Evolutionary conservation across 2,888 invertebrate genomes (phyloP), one percentile per base, ranked within the genome.

Genomic region (Leucophenga maculata): DNA sequence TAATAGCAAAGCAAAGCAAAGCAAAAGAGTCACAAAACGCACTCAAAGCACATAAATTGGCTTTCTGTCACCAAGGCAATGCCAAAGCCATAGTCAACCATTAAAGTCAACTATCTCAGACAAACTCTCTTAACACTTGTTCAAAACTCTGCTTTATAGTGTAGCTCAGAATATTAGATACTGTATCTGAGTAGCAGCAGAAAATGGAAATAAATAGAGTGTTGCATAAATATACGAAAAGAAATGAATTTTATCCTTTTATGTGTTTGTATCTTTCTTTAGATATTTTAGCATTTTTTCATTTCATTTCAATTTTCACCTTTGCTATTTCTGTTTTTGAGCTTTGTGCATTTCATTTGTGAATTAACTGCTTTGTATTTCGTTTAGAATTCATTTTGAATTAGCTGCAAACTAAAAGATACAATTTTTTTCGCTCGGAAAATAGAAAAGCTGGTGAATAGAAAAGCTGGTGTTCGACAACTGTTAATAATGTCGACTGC

Each of bases 401-500:
- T 59, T 59, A 59, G 59, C 59, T 31, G 14, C 6, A 59, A 32
- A 59, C 20, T 22, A 22, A 14, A 55, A 20, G 26, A 55, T 55
- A 22, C 55, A 14, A n/a, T n/a, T 22, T 6, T 20, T 55, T 50
- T 18, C 16, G 2, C 55, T 18, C 8, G 11, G 8, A 39, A 39
- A 39, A 11, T 39, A 39, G 39, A 11, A 39, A 39, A 26, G 26
- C 2, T 54, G n/a, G 18, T 18, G 11, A 54, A 18, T 54, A n/a
- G n/a, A n/a, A n/a, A n/a, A n/a, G n/a, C n/a, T 54, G 3, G 54
- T 20, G 75, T 79, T 82, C 70, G 76, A 75, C 77, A 77, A 73
- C 82, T 80, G 78, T 77, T 82, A 78, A 81, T 79, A 81, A 78
- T 78, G 77, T 79, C 75, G 79, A 82, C 82, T 78, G 77, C 78